These are phyloP conservation scores for Eudemis profundana DNA, from an alignment of 2,888 invertebrate genomes.

Conservation along the genomic window DNA sequence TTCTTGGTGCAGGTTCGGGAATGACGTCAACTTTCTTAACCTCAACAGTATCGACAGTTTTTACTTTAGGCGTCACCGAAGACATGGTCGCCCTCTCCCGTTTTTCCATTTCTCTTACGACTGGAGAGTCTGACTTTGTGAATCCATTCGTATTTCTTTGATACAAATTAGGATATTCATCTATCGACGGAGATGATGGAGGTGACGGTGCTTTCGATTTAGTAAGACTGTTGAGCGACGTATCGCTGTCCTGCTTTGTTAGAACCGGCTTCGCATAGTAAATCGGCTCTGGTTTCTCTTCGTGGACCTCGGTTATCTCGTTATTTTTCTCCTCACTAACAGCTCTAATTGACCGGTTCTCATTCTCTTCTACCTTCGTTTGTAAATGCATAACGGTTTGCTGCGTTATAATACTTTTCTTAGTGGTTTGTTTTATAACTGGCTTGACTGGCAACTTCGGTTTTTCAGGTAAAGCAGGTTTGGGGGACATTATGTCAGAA, in stretches of 20 bases:
- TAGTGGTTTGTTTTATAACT: constrained; percentile 81
- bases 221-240: constrained; percentile 83
- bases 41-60: constrained; percentile 64
- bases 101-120: constrained; percentile 90
- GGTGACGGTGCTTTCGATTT: constrained; percentile 93
- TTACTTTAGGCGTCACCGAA: constrained; percentile 60
- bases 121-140: constrained; percentile 88
- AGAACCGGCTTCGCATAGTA: constrained; percentile 80
- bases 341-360: constrained; percentile 61
- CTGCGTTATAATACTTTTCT: constrained; percentile 70
- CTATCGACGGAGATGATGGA: constrained; percentile 81
- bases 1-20: constrained; percentile 89
- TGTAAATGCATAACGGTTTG: constrained; percentile 83
- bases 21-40: constrained; percentile 65
- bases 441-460: constrained; percentile 87
- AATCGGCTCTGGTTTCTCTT: constrained; percentile 73
- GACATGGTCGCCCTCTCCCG: constrained; percentile 86
- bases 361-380: constrained; percentile 70
- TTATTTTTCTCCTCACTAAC: constrained; percentile 71
- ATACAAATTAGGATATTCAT: constrained; percentile 84
- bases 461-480: constrained; percentile 90
- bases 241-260: constrained; percentile 85
- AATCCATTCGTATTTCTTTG: constrained; percentile 85
- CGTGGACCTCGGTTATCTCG: constrained; percentile 70
- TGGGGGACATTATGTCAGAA: constrained; percentile 76